Conservation (phyloP, 2,888 invertebrate genomes). For the Diarsia rubi region DNA sequence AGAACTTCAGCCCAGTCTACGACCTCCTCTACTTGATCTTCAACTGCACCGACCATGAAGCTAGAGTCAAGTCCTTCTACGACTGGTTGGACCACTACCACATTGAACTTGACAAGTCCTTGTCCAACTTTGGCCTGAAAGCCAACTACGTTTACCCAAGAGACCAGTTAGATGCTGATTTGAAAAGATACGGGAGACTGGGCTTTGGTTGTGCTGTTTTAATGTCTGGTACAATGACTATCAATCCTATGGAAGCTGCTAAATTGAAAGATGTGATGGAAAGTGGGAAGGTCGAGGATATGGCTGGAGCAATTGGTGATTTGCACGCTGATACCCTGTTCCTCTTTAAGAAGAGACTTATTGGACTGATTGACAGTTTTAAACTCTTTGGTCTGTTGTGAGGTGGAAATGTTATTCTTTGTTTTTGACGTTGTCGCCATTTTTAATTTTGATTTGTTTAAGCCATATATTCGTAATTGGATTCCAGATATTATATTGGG, state of each 20-base stretch:
- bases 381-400: constrained; percentile 62
- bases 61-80: constrained; percentile 64
- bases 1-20: constrained; percentile 67
- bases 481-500: neutral
- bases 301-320: neutral
- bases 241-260: constrained; percentile 64
- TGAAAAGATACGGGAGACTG: constrained; percentile 67
- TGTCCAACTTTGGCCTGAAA: constrained; percentile 66
- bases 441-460: too few species aligned
- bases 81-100: constrained; percentile 73
- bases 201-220: constrained; percentile 60
- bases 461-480: too few species aligned
- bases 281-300: constrained; percentile 6
- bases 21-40: constrained; percentile 74
- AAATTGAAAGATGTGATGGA: constrained; percentile 52
- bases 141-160: constrained; percentile 64
- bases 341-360: constrained; percentile 60
- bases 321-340: constrained; percentile 51
- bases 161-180: constrained; percentile 68
- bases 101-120: constrained; percentile 61
- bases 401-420: neutral
- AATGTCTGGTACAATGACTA: constrained; percentile 51
- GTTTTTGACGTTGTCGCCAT: neutral
- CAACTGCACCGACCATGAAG: constrained; percentile 73
- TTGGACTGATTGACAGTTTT: constrained; percentile 68